Evolutionary conservation across 2,113 vertebrate species (phyloP).

Genomic region (Casuarius casuarius): DNA sequence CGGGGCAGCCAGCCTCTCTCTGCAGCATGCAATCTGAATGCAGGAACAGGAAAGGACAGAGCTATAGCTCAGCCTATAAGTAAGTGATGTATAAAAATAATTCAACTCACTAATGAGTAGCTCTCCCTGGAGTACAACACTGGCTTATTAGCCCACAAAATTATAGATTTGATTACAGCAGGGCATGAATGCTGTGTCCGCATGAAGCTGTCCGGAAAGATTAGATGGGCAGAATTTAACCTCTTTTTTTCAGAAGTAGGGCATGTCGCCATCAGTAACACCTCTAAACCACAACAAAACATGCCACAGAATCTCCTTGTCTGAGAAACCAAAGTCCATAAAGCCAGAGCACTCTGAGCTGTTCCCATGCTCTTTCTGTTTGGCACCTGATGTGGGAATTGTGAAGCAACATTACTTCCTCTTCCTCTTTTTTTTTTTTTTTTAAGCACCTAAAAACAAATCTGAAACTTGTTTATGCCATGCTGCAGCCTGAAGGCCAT

Average conservation of each 20-base stretch:
- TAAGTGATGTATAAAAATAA: not conserved
- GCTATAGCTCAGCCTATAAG: not conserved
- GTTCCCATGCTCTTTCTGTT: not conserved
- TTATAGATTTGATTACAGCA: not conserved
- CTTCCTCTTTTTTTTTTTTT: not conserved
- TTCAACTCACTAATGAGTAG: constrained; percentile 4
- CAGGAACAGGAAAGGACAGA: not conserved
- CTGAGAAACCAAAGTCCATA: not conserved
- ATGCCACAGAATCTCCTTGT: not conserved
- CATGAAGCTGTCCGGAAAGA: not conserved
- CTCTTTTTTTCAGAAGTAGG: not conserved
- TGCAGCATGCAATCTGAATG: not conserved
- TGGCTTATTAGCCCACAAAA: not conserved
- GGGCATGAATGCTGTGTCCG: not conserved
- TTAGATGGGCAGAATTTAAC: not conserved
- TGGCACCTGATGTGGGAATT: not conserved
- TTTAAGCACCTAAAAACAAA: not conserved
- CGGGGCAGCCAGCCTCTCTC: not conserved
- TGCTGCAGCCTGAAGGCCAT: not conserved
- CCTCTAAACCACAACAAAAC: not conserved
- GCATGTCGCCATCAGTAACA: not conserved
- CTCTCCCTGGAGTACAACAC: not conserved
- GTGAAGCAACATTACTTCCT: not conserved
- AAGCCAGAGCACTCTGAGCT: not conserved
- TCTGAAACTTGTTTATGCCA: not conserved